These are phyloP conservation scores for Anas platyrhynchos DNA, from an alignment of 2,113 vertebrate species.

Conservation along the genomic window DNA sequence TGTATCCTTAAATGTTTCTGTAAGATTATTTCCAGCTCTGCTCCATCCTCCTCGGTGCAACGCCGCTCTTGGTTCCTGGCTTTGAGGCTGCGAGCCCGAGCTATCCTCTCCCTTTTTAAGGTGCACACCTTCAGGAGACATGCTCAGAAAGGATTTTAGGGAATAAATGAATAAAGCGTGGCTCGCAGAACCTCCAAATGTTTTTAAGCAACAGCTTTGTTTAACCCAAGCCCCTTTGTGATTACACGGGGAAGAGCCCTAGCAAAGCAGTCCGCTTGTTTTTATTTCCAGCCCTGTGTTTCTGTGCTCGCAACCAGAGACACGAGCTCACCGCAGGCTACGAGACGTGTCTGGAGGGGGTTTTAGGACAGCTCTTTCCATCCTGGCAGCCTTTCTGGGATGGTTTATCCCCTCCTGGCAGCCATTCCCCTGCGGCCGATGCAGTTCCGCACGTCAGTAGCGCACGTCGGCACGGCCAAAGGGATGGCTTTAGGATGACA, in stretches of 20 bases:
- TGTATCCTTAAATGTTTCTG: background rate
- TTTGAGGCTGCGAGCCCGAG: background rate
- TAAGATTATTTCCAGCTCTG: background rate
- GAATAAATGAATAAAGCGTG: background rate
- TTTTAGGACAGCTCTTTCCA: background rate
- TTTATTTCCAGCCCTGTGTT: background rate
- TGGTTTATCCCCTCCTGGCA: background rate
- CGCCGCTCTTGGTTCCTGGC: background rate
- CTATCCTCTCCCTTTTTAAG: background rate
- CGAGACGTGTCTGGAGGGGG: background rate
- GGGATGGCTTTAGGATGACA: rapidly evolving
- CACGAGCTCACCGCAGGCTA: background rate
- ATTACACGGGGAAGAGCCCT: background rate
- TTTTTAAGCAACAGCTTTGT: background rate
- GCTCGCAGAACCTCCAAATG: background rate
- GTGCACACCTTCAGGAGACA: background rate
- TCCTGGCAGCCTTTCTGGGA: background rate
- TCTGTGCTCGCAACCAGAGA: background rate
- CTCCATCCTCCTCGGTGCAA: background rate
- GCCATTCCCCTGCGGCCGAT: background rate
- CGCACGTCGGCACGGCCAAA: background rate
- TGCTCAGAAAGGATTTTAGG: background rate
- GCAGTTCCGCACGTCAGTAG: background rate
- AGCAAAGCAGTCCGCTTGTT: background rate
- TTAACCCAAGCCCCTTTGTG: background rate